Percentiles rank a stretch among this genome's conserved stretches.
Conservation (phyloP, 2,888 invertebrate genomes). For the Drosophila glabriapex region DNA sequence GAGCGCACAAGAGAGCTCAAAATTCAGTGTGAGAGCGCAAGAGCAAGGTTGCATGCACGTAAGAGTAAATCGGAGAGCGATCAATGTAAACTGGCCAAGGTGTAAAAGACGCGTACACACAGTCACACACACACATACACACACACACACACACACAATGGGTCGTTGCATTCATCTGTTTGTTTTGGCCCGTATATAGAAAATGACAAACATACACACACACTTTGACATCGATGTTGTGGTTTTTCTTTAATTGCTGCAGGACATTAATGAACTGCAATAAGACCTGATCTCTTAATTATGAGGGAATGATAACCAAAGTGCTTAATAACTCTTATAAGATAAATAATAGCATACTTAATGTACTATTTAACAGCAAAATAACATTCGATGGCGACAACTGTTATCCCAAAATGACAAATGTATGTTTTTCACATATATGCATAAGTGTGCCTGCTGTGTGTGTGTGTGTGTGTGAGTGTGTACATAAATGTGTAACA, state of each 20-base stretch:
- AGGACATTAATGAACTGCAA: slow-evolving; percentile 28
- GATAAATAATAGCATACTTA: neutral
- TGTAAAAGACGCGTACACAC: slow-evolving; percentile 7
- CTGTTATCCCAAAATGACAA: neutral
- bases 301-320: neutral
- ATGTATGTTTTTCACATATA: neutral
- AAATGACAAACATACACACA: neutral
- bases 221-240: slow-evolving; percentile 7
- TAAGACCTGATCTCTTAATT: slow-evolving; percentile 14
- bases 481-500: neutral
- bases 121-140: slow-evolving; percentile 5
- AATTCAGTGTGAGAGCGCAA: slow-evolving; percentile 2
- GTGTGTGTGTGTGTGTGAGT: neutral
- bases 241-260: slow-evolving; percentile 10
- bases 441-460: neutral
- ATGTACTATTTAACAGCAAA: neutral
- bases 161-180: slow-evolving; percentile 16
- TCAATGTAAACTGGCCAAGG: slow-evolving; percentile 20
- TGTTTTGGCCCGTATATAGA: slow-evolving; percentile 4
- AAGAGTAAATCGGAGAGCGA: slow-evolving; percentile 30
- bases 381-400: neutral
- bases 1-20: slow-evolving; percentile 25
- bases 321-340: neutral
- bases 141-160: neutral
- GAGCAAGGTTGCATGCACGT: slow-evolving; percentile 16